Evolutionary conservation across 2,113 vertebrate species (phyloP).

Genomic region (Dipodomys merriami): DNA sequence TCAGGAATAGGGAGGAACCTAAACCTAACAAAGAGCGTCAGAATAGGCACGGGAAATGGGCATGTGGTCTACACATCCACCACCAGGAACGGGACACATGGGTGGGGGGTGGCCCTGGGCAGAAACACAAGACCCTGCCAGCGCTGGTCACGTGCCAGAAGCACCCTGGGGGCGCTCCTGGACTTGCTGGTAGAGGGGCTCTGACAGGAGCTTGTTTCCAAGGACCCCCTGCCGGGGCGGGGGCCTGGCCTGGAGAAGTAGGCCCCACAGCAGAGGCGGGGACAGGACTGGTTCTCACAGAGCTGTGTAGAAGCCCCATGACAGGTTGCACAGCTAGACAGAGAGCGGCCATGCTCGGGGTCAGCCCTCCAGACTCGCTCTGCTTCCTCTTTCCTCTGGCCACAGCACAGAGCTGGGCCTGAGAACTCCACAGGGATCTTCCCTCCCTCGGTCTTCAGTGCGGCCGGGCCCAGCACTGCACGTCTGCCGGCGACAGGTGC

Average conservation of each 20-base stretch:
- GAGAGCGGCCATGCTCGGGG: background rate
- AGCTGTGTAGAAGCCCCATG: background rate
- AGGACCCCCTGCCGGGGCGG: background rate
- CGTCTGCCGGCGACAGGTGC: background rate
- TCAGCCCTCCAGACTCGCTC: background rate
- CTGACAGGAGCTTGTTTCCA: background rate
- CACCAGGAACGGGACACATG: background rate
- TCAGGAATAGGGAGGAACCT: background rate
- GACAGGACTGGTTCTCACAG: background rate
- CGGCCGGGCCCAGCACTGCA: background rate
- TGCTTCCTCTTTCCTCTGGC: background rate
- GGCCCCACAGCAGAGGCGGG: fast-evolving
- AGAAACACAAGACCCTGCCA: too few species aligned
- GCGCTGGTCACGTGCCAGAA: background rate
- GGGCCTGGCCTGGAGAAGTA: background rate
- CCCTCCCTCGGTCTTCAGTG: background rate
- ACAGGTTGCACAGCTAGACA: background rate
- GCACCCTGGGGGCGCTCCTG: background rate
- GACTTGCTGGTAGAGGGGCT: background rate
- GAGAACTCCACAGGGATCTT: conserved; percentile 35
- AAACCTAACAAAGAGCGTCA: background rate
- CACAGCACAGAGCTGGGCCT: fast-evolving
- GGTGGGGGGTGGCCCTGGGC: too few species aligned
- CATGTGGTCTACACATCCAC: too few species aligned
- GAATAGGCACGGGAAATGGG: too few species aligned